A percentile compares a stretch with the other conserved stretches of the same genome.
phyloP scores from a whole-genome alignment of 2,113 vertebrate genomes.

The Epinephelus lanceolatus region DNA sequence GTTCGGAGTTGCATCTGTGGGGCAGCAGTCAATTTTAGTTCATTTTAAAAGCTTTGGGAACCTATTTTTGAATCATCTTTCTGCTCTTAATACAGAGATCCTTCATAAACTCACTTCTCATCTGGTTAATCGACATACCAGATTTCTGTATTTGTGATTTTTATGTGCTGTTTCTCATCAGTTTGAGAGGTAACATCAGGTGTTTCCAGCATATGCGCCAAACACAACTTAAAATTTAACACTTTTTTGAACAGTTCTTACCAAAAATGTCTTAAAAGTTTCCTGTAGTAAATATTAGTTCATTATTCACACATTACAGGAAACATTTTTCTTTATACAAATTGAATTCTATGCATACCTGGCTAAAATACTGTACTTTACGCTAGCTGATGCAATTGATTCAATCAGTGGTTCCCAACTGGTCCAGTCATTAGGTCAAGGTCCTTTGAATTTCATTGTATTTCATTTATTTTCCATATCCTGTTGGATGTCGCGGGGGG shows the following conservation, averaged over 20 bases:
- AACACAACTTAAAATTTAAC: neutral
- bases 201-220: neutral
- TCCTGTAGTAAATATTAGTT: neutral
- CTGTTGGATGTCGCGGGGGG: too few species aligned
- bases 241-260: neutral
- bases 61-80: neutral
- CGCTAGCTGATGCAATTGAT: too few species aligned
- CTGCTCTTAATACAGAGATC: neutral
- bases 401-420: too few species aligned
- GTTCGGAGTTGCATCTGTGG: constrained; percentile 87
- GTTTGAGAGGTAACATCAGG: neutral
- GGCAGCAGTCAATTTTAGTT: constrained; percentile 1
- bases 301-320: too few species aligned
- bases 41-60: neutral
- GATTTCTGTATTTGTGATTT: neutral
- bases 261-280: neutral
- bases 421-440: too few species aligned
- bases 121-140: neutral
- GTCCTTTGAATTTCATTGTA: too few species aligned
- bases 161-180: too few species aligned
- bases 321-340: too few species aligned
- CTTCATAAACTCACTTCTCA: neutral
- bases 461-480: too few species aligned
- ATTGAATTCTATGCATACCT: too few species aligned
- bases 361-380: too few species aligned